Percentiles rank a stretch among this genome's conserved stretches.
Evolutionary conservation across 2,888 invertebrate species (phyloP).

Genomic region (Protophormia terraenovae): DNA sequence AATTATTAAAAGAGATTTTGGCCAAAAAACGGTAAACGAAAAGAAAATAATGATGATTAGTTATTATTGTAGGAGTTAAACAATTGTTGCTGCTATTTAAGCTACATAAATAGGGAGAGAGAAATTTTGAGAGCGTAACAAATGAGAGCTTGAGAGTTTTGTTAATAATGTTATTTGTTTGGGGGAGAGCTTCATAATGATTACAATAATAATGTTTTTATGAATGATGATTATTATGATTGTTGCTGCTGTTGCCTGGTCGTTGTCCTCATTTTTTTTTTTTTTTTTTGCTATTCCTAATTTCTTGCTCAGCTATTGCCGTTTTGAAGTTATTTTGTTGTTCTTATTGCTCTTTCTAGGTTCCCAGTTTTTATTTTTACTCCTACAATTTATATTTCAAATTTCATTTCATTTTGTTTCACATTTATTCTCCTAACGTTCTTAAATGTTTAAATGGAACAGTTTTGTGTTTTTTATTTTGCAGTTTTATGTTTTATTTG

Average conservation of each 20-base stretch:
- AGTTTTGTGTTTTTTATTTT: neutral
- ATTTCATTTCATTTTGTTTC: constrained; percentile 59
- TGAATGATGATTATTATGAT: constrained; percentile 39
- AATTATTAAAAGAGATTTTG: neutral
- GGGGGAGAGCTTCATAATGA: constrained; percentile 19
- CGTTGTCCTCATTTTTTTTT: constrained; percentile 64
- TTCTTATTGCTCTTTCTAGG: constrained; percentile 45
- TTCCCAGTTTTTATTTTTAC: constrained; percentile 19
- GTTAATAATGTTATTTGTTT: constrained; percentile 30
- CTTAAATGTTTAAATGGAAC: neutral
- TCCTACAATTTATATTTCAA: constrained; percentile 34
- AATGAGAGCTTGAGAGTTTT: neutral
- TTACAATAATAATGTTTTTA: constrained; percentile 1
- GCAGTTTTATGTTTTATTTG: neutral
- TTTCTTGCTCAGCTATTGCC: constrained; percentile 13
- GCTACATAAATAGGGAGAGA: neutral
- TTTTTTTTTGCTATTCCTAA: constrained; percentile 8
- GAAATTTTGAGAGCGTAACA: neutral
- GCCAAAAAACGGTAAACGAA: neutral
- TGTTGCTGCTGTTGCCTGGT: constrained; percentile 59
- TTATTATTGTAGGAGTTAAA: constrained; percentile 38
- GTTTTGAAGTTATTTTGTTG: neutral
- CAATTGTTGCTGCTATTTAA: constrained; percentile 40
- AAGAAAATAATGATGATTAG: constrained; percentile 8
- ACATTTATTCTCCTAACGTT: neutral